Percentiles rank a stretch among this genome's conserved stretches.
Evolutionary conservation across 2,888 invertebrate genomes (phyloP).

Genomic region (Operophtera brumata): DNA sequence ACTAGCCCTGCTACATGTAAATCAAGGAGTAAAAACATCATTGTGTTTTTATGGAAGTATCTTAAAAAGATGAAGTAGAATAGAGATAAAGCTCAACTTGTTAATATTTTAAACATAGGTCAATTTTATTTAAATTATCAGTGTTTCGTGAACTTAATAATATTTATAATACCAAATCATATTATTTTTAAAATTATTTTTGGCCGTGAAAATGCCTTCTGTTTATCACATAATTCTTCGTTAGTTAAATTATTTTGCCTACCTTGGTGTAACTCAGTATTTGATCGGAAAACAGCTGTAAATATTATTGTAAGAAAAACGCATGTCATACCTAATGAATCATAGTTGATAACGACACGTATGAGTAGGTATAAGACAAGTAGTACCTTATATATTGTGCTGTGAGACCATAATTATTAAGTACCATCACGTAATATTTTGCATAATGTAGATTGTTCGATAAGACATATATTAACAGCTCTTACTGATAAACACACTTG

Average conservation of each 20-base stretch:
- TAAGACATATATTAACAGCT: conserved; percentile 2
- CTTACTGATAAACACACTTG: conserved; percentile 11
- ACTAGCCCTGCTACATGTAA: conserved; percentile 34
- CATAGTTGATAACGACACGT: conserved; percentile 31
- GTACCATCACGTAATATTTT: conserved; percentile 45
- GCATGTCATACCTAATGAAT: conserved; percentile 55
- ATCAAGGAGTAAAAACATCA: conserved; percentile 31
- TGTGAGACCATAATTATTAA: conserved; percentile 50
- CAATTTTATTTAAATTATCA: conserved; percentile 34
- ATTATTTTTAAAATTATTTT: conserved; percentile 8
- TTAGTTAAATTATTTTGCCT: conserved; percentile 45
- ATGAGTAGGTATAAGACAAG: conserved; percentile 18
- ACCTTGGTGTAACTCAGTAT: conserved; percentile 41
- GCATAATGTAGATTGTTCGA: conserved; percentile 37
- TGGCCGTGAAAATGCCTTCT: conserved; percentile 74
- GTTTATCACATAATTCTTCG: conserved; percentile 16
- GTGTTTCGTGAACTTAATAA: conserved; percentile 18
- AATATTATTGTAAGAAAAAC: conserved; percentile 45
- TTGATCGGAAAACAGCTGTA: conserved; percentile 47
- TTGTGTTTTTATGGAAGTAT: conserved; percentile 23
- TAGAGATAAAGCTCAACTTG: conserved; percentile 72
- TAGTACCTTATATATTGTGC: conserved; percentile 46
- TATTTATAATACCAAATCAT: conserved; percentile 21
- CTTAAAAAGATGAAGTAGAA: conserved; percentile 39
- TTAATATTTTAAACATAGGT: conserved; percentile 47